Conservation (phyloP, 2,888 invertebrate genomes). For the Rosalia funebris region DNA sequence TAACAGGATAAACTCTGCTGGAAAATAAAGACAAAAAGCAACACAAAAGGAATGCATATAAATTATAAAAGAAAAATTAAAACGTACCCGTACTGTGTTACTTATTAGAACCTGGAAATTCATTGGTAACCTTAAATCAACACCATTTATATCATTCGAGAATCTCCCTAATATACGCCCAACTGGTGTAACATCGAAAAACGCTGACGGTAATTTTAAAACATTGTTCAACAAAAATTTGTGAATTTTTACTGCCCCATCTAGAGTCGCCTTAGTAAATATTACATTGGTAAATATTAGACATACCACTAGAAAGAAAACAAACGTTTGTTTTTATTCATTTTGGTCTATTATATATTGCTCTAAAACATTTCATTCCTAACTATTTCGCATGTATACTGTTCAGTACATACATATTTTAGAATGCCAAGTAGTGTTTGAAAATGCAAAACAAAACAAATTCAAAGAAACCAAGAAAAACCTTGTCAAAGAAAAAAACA, state of each 20-base stretch:
- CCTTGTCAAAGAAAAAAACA: conserved; percentile 3
- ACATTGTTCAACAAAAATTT: conserved; percentile 69
- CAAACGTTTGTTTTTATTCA: no score
- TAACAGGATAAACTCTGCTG: no score
- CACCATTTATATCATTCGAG: conserved; percentile 78
- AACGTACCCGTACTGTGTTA: conserved; percentile 37
- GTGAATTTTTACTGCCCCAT: conserved; percentile 73
- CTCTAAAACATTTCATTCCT: no score
- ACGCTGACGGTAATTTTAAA: conserved; percentile 75
- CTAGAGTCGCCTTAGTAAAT: conserved; percentile 45
- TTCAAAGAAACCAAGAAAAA: conserved; percentile 2
- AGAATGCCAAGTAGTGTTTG: no score
- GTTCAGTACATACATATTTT: no score
- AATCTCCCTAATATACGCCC: conserved; percentile 80
- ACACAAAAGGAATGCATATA: not conserved
- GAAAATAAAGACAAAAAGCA: not conserved
- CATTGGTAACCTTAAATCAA: conserved; percentile 71
- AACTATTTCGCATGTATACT: no score
- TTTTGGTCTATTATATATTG: no score
- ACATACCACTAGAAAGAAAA: conserved; percentile 64
- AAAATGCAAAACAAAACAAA: not conserved
- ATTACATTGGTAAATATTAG: conserved; percentile 67
- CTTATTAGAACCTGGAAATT: conserved; percentile 31
- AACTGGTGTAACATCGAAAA: conserved; percentile 81
- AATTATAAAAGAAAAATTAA: conserved; percentile 41